These are phyloP conservation scores for Excalfactoria chinensis DNA, from an alignment of 2,113 vertebrate genomes.

Conservation along the genomic window DNA sequence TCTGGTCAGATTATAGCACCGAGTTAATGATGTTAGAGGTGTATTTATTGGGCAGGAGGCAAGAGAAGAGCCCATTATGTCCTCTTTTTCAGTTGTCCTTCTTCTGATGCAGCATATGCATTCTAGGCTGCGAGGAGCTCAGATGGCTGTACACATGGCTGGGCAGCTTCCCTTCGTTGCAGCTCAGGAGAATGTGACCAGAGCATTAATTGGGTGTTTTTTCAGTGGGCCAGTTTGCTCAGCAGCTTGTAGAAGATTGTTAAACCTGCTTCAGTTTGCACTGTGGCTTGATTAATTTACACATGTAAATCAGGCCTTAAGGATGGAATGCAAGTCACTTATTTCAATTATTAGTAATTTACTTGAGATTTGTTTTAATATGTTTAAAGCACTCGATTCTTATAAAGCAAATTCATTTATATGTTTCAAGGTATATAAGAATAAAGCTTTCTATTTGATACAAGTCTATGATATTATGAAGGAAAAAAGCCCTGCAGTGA, in stretches of 20 bases:
- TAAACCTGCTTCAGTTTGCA: slow-evolving; percentile 19
- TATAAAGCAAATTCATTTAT: background rate
- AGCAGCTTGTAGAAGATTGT: slow-evolving; percentile 20
- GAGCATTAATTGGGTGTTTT: slow-evolving; percentile 22
- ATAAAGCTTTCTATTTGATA: background rate
- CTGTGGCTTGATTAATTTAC: background rate
- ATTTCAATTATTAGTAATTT: background rate
- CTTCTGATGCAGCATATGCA: background rate
- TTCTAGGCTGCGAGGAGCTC: background rate
- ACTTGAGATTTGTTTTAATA: background rate
- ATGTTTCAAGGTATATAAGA: background rate
- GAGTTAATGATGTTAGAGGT: background rate
- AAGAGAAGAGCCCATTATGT: background rate
- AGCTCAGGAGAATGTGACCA: background rate
- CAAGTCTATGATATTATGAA: background rate
- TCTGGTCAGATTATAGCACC: background rate
- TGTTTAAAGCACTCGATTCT: background rate
- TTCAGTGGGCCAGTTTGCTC: background rate
- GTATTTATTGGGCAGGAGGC: background rate
- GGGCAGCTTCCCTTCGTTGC: slow-evolving; percentile 5
- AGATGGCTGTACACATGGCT: background rate
- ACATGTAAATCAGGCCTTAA: background rate
- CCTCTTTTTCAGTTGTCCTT: background rate
- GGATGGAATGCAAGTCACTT: background rate
- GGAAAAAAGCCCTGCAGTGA: background rate